Base-by-base conservation (phyloP, 2,888 invertebrate species). In the Lysandra coridon region DNA sequence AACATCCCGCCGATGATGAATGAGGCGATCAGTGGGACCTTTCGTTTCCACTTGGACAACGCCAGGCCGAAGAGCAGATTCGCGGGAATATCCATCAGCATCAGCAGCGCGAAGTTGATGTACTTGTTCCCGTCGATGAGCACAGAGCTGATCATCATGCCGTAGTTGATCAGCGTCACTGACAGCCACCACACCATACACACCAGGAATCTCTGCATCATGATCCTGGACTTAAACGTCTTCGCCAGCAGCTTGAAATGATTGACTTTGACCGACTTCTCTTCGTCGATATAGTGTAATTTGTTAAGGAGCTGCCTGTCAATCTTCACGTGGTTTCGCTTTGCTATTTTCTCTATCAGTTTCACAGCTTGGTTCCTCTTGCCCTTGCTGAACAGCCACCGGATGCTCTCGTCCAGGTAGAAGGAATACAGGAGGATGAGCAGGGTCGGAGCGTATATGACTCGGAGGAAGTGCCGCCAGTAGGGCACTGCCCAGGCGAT, bases 171-270 rank as follows among this genome's bases (percentile, higher is more conserved):
- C 57, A 94, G 84, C 30, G 93, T 94, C 79, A 92, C 92, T 2
- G 94, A 94, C 82, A 94, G 89, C 94, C 94, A 94, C 93, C 93
- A 94, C 80, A 92, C 92, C 87, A 90, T 83, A 83, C 94, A 94
- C 7, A 94, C 89, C 4, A 91, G 81, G 83, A 94, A 93, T 81
- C 94, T 86, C 78, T 90, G 88, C 88, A 94, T 87, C 93, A 94
- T 92, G 40, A 92, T 88, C 57, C 85, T 89, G 0, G 94, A 94
- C 76, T 86, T 89, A 79, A 94, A 93, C 0, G 94, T 94, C 83
- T 92, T 91, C 64, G 90, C 49, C 69, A 94, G 80, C n/a, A 91
- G 82, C 79, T 88, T 89, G 79, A 85, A 88, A 69, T 93, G 91
- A 60, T 87, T 90, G 12, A 88, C 81, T 1, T 86, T 86, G 0